Evolutionary conservation across 2,888 invertebrate species (phyloP).

Genomic region (Aphodius granarius): DNA sequence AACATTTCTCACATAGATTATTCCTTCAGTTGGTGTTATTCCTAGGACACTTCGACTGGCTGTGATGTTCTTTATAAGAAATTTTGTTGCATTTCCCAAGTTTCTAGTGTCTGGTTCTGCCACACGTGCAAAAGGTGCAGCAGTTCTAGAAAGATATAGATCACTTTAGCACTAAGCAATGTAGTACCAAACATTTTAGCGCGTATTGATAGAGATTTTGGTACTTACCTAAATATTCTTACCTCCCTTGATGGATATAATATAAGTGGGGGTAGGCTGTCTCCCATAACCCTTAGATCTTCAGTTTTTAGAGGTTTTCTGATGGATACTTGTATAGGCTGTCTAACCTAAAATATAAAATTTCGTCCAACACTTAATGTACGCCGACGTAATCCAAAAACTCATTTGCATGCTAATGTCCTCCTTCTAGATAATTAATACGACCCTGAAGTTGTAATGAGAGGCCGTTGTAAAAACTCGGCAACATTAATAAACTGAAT

Average conservation of each 20-base stretch:
- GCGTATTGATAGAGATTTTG: too few species aligned
- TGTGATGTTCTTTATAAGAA: constrained; percentile 28
- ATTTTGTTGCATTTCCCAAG: constrained; percentile 35
- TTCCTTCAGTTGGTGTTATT: constrained; percentile 59
- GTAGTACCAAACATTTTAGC: background rate
- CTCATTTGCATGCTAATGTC: too few species aligned
- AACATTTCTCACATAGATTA: constrained; percentile 59
- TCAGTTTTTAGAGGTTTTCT: constrained; percentile 2
- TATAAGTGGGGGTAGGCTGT: constrained; percentile 23
- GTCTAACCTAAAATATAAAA: constrained; percentile 21
- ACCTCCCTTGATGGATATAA: constrained; percentile 33
- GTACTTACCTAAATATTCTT: constrained; percentile 38
- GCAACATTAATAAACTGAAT: too few species aligned
- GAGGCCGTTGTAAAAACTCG: too few species aligned
- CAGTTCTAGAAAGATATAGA: constrained; percentile 46
- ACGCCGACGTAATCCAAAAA: too few species aligned
- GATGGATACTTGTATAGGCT: constrained; percentile 26
- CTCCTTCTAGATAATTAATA: too few species aligned
- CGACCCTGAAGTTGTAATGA: too few species aligned
- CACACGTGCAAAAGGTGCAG: constrained; percentile 54
- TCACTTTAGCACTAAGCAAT: background rate
- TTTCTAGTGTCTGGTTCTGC: constrained; percentile 52
- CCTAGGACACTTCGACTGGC: constrained; percentile 33
- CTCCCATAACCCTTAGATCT: background rate
- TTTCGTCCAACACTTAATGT: too few species aligned